phyloP scores from a whole-genome alignment of 2,797 vertebrate species.

The Muscicapa striata region DNA sequence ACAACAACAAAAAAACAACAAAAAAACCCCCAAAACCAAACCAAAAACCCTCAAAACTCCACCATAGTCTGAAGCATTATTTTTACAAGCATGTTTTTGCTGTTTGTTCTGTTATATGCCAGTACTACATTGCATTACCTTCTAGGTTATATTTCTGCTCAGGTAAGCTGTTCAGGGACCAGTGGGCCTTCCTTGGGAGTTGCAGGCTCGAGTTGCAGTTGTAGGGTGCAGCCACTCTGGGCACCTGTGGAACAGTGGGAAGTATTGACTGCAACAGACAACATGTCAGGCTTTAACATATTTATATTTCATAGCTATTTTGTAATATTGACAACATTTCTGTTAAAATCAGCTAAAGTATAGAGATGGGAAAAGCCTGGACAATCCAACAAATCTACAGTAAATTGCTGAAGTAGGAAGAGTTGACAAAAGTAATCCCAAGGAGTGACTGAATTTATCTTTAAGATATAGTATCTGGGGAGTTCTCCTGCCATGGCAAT shows the following conservation, averaged over 20 bases:
- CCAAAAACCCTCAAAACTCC: neutral
- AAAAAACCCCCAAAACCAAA: too few relatives aligned
- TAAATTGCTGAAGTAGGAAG: neutral
- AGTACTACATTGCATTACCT: neutral
- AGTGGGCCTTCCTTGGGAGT: neutral
- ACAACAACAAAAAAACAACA: too few relatives aligned
- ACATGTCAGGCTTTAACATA: neutral
- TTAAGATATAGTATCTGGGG: neutral
- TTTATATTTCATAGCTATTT: neutral
- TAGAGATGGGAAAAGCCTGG: neutral
- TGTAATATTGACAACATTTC: neutral
- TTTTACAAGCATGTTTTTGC: neutral
- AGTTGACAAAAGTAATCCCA: neutral
- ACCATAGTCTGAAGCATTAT: neutral
- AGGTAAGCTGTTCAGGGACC: neutral
- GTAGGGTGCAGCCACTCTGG: rapidly evolving
- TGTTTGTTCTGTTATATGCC: neutral
- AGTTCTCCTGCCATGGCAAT: neutral
- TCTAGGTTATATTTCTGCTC: neutral
- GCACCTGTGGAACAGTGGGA: neutral
- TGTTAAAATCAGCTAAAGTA: neutral
- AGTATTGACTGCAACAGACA: neutral
- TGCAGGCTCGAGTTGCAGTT: neutral
- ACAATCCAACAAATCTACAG: neutral
- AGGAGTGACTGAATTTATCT: neutral